Evolutionary conservation across 2,797 vertebrate genomes (phyloP).

Genomic region (Pipistrellus nathusii): DNA sequence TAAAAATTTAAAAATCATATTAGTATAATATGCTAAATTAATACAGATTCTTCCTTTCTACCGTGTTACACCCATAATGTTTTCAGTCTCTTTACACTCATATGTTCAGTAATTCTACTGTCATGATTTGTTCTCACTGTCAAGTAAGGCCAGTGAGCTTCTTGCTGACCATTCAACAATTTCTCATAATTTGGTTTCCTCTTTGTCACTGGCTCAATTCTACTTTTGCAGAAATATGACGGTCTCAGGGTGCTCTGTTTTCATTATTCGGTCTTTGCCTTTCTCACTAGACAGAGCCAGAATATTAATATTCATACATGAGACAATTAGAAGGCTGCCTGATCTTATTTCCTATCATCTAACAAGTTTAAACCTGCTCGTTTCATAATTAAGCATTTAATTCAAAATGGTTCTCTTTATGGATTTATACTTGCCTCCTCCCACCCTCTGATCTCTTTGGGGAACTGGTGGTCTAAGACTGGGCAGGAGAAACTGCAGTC

Average conservation of each 20-base stretch:
- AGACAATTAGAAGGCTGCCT: slow-evolving; percentile 56
- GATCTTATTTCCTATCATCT: slow-evolving; percentile 64
- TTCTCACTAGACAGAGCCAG: slow-evolving; percentile 39
- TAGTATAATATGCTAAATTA: neutral
- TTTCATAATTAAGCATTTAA: slow-evolving; percentile 66
- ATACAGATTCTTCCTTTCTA: neutral
- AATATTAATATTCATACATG: slow-evolving; percentile 44
- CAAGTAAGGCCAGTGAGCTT: neutral
- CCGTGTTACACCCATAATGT: neutral
- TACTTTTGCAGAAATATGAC: slow-evolving; percentile 8
- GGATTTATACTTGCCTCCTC: slow-evolving; percentile 23
- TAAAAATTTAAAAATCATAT: neutral
- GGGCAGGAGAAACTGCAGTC: neutral
- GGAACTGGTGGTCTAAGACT: slow-evolving; percentile 47
- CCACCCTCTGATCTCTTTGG: slow-evolving; percentile 28
- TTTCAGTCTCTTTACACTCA: neutral
- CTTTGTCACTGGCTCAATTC: neutral
- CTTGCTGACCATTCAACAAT: neutral
- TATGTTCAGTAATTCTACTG: neutral
- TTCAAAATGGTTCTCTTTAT: slow-evolving; percentile 61
- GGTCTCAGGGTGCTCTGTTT: neutral
- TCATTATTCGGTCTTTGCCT: slow-evolving; percentile 50
- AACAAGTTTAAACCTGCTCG: slow-evolving; percentile 65
- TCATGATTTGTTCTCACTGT: neutral
- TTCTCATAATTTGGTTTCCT: neutral